phyloP scores from a whole-genome alignment of 2,888 invertebrate species.

The Euproctis similis region DNA sequence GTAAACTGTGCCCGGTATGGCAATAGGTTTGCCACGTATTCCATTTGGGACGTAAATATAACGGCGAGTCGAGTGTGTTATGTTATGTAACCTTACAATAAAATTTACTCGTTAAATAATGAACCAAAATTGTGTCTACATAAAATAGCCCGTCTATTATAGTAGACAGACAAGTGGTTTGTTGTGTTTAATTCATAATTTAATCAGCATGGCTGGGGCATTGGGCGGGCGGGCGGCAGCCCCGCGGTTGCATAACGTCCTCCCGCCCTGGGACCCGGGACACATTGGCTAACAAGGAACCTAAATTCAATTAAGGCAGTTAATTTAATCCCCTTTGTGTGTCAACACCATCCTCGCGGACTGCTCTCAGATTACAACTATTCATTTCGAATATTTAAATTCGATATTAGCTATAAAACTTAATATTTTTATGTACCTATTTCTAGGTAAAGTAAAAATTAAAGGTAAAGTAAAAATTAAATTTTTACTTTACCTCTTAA shows the following conservation, averaged over 20 bases:
- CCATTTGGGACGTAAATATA: too few relatives aligned
- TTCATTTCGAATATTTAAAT: conserved; percentile 31
- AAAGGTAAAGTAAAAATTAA: too few relatives aligned
- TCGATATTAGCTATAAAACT: too few relatives aligned
- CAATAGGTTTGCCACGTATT: too few relatives aligned
- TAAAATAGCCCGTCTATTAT: conserved; percentile 15
- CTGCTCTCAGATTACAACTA: conserved; percentile 49
- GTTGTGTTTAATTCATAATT: conserved; percentile 31
- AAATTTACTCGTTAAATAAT: too few relatives aligned
- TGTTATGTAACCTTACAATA: too few relatives aligned
- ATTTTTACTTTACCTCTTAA: too few relatives aligned
- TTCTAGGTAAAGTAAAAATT: too few relatives aligned
- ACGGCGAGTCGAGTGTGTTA: too few relatives aligned
- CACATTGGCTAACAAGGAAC: conserved; percentile 68
- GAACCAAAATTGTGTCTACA: conserved; percentile 6
- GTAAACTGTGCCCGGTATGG: too few relatives aligned
- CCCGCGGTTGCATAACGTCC: conserved; percentile 26
- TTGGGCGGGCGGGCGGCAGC: conserved; percentile 13
- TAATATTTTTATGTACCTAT: too few relatives aligned
- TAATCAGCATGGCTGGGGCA: conserved; percentile 21
- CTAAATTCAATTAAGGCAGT: conserved; percentile 75
- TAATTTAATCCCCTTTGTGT: conserved; percentile 72
- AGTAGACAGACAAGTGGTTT: conserved; percentile 3
- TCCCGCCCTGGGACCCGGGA: conserved; percentile 33
- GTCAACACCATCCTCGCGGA: conserved; percentile 52